These are phyloP conservation scores for Periophthalmodon schlosseri DNA, from an alignment of 2,113 vertebrate genomes.

Conservation along the genomic window DNA sequence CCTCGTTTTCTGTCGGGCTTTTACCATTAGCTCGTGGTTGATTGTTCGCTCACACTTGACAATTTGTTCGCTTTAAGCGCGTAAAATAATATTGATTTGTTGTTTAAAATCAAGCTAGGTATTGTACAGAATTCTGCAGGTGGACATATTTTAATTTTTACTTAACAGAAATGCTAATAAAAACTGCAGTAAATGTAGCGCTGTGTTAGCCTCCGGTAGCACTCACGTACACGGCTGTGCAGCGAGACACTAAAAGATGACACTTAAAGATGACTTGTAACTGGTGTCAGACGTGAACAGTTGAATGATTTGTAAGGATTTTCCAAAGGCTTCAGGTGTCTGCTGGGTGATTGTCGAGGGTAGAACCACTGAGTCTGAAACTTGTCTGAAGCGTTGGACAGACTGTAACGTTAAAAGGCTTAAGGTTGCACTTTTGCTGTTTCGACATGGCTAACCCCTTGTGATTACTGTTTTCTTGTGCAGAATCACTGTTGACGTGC, in stretches of 20 bases:
- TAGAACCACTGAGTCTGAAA: background rate
- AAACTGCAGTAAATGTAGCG: background rate
- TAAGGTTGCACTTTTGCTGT: background rate
- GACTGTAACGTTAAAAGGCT: background rate
- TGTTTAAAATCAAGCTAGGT: background rate
- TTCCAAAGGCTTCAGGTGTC: background rate
- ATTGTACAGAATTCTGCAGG: background rate
- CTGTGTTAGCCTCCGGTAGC: background rate
- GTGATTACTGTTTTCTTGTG: background rate
- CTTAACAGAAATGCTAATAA: background rate
- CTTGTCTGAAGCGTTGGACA: background rate
- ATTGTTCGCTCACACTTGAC: constrained; percentile 1
- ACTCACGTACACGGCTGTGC: background rate
- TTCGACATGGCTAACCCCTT: background rate
- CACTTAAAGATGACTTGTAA: too few relatives aligned
- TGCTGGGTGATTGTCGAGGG: background rate
- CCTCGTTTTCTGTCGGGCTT: constrained; percentile 38
- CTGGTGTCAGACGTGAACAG: too few relatives aligned
- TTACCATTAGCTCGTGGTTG: constrained; percentile 16
- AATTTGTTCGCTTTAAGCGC: background rate
- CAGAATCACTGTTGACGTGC: constrained; percentile 82
- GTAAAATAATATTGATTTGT: background rate
- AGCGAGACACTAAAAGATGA: background rate
- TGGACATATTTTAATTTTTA: background rate
- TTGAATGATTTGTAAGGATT: background rate